phyloP scores from a whole-genome alignment of 2,797 vertebrate genomes.

The Typhlichthys eigenmanni region DNA sequence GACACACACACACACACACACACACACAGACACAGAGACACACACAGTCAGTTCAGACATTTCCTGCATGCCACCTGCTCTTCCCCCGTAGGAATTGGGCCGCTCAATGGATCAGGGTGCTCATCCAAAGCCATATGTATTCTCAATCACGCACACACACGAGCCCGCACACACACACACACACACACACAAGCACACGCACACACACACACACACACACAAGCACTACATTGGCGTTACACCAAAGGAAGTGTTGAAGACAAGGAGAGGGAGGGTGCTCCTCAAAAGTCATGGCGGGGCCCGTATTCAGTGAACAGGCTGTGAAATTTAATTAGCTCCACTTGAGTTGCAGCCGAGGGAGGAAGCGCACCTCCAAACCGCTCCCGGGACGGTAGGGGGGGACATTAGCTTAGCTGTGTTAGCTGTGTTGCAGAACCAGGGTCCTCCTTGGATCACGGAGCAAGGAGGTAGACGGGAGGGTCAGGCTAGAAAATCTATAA shows the following conservation, averaged over 20 bases:
- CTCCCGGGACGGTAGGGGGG: constrained; percentile 46
- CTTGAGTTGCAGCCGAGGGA: constrained; percentile 55
- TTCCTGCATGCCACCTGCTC: constrained; percentile 49
- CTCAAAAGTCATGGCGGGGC: constrained; percentile 40
- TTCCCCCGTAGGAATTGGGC: constrained; percentile 17
- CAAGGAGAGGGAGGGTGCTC: constrained; percentile 18
- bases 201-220: constrained; percentile 3
- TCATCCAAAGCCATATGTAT: constrained; percentile 27
- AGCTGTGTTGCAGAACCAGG: constrained; percentile 51
- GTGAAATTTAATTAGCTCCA: constrained; percentile 68
- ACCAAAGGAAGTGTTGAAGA: constrained; percentile 30
- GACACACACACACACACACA: constrained; percentile 19
- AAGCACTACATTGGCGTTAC: constrained; percentile 6
- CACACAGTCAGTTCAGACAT: constrained; percentile 9
- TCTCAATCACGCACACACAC: neutral
- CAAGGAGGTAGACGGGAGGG: constrained; percentile 24
- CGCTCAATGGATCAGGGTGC: constrained; percentile 43
- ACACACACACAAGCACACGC: constrained; percentile 17
- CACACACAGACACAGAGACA: constrained; percentile 22
- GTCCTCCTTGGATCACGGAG: constrained; percentile 39
- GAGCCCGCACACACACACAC: neutral
- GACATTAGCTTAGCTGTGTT: constrained; percentile 18
- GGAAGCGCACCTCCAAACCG: constrained; percentile 55
- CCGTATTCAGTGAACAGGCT: constrained; percentile 53
- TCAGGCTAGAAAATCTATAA: constrained; percentile 14